Conservation (phyloP, 2,888 invertebrate genomes). For the Dasysyrphus tricinctus region DNA sequence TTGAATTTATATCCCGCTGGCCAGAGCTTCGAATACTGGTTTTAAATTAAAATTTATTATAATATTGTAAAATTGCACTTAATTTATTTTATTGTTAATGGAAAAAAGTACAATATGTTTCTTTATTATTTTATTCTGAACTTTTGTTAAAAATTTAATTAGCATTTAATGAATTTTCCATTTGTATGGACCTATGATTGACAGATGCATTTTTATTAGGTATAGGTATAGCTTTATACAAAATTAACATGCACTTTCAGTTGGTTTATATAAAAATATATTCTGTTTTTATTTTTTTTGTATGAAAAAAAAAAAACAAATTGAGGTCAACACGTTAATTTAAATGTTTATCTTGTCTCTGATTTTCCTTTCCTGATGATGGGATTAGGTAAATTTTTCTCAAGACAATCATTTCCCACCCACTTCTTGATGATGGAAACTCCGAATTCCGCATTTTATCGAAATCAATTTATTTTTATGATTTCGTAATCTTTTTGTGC, state of each 20-base stretch:
- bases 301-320: not conserved
- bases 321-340: slow-evolving; percentile 14
- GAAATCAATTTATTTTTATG: slow-evolving; percentile 33
- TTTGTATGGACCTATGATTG: not conserved
- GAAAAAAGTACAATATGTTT: slow-evolving; percentile 18
- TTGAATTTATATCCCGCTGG: slow-evolving; percentile 10
- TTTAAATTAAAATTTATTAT: slow-evolving; percentile 14
- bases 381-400: slow-evolving; percentile 51
- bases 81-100: slow-evolving; percentile 30
- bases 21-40: not conserved
- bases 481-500: slow-evolving; percentile 22
- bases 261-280: not conserved
- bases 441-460: slow-evolving; percentile 29
- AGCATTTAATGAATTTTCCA: not conserved
- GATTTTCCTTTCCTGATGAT: not conserved
- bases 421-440: slow-evolving; percentile 36
- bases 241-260: slow-evolving; percentile 1
- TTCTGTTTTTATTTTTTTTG: not conserved
- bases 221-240: too few species aligned
- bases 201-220: slow-evolving; percentile 2
- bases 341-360: slow-evolving; percentile 28
- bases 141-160: slow-evolving; percentile 17
- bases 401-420: slow-evolving; percentile 50
- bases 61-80: slow-evolving; percentile 9
- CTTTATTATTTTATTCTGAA: not conserved